Percentiles rank a stretch among this genome's conserved stretches.
Conservation (phyloP, 2,888 invertebrate genomes). For the Xestobium rufovillosum region DNA sequence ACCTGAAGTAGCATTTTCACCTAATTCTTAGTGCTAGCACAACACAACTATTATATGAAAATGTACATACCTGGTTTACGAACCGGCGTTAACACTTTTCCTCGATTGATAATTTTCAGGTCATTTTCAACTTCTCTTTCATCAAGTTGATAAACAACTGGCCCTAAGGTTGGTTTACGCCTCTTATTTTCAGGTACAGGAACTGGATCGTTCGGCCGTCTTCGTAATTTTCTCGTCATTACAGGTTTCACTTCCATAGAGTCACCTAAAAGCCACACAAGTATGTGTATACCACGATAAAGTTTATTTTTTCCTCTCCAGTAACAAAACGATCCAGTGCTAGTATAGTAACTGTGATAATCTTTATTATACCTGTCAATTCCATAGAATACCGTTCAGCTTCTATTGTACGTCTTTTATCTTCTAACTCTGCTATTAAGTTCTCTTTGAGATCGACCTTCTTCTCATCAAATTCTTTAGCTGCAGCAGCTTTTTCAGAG, state of each 20-base stretch:
- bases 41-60: constrained; percentile 6
- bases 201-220: constrained; percentile 89
- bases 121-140: constrained; percentile 86
- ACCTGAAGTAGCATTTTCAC: constrained; percentile 35
- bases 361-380: no score
- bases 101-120: constrained; percentile 67
- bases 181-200: constrained; percentile 84
- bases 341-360: no score
- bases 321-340: no score
- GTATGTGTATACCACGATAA: no score
- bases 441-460: constrained; percentile 86
- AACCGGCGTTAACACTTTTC: constrained; percentile 44
- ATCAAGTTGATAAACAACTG: constrained; percentile 79
- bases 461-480: constrained; percentile 91
- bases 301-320: no score
- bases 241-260: constrained; percentile 89
- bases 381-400: constrained; percentile 82
- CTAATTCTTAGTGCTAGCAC: constrained; percentile 15
- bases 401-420: constrained; percentile 84
- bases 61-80: constrained; percentile 46
- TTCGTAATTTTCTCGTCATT: constrained; percentile 86
- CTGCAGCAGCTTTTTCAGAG: constrained; percentile 80
- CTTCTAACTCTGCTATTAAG: constrained; percentile 84
- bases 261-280: no score
- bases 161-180: constrained; percentile 74